These are phyloP conservation scores for Camponotus vicinus DNA, from an alignment of 1,140 invertebrate species.

Conservation along the genomic window DNA sequence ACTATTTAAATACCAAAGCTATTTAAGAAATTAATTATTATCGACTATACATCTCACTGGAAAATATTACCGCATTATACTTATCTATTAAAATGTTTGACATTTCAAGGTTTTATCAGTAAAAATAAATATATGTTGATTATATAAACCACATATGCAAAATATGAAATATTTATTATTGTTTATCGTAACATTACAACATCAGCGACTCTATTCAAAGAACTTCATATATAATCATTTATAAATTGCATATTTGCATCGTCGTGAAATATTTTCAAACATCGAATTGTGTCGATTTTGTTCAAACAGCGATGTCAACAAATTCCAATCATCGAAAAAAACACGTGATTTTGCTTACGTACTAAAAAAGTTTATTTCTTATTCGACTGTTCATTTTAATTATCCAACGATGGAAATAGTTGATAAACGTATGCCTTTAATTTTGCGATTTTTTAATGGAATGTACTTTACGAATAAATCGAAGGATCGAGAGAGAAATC, in stretches of 20 bases:
- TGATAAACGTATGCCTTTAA: not conserved
- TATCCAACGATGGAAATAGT: not conserved
- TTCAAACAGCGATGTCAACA: no score
- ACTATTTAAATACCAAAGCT: not conserved
- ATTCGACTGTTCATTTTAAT: not conserved
- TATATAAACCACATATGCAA: not conserved
- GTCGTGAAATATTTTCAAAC: no score
- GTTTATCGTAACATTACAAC: not conserved
- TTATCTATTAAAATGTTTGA: conserved; percentile 1
- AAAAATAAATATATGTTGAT: not conserved
- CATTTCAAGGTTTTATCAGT: conserved; percentile 1
- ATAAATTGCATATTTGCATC: not conserved
- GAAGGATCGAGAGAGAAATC: not conserved
- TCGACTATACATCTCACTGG: not conserved
- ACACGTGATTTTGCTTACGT: no score
- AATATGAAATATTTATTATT: not conserved
- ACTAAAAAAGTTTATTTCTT: not conserved
- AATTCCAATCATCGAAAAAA: no score
- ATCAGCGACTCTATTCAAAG: not conserved
- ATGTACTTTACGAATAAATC: not conserved
- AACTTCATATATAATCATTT: not conserved
- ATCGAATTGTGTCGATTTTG: no score
- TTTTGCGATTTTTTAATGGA: not conserved
- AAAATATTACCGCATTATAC: not conserved
- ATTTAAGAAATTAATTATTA: not conserved